A percentile compares a stretch with the other conserved stretches of the same genome.
Conservation (phyloP, 1,140 invertebrate genomes). For the Drosophila pallidifrons region DNA sequence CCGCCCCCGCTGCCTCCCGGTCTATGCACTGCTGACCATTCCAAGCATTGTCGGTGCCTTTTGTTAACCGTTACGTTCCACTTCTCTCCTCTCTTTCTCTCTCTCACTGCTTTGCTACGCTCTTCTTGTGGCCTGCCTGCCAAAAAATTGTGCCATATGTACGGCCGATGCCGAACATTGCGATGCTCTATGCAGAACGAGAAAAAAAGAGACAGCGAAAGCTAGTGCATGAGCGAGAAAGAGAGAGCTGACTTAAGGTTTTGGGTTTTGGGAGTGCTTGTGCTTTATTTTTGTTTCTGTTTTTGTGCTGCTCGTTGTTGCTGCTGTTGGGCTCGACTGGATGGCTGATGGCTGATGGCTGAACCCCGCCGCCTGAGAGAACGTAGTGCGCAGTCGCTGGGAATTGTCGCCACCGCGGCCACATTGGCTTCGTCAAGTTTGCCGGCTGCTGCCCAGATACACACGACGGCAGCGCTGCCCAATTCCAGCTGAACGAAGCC, state of each 20-base stretch:
- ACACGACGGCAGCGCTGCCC: slow-evolving; percentile 51
- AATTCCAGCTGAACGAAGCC: slow-evolving; percentile 81
- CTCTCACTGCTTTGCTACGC: not conserved
- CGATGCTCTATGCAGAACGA: slow-evolving; percentile 51
- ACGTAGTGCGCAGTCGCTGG: slow-evolving; percentile 60
- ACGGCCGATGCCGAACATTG: slow-evolving; percentile 68
- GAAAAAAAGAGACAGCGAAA: not conserved
- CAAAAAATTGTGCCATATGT: slow-evolving; percentile 82
- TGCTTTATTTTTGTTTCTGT: not conserved
- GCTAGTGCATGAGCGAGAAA: not conserved
- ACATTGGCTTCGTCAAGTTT: slow-evolving; percentile 80
- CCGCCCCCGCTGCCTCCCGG: not conserved
- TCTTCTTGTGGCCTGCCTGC: slow-evolving; percentile 29
- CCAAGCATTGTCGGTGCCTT: slow-evolving; percentile 66
- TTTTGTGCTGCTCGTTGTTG: no score
- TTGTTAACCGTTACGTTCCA: slow-evolving; percentile 50
- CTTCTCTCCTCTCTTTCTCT: not conserved
- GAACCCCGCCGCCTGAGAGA: not conserved
- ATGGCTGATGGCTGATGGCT: slow-evolving; percentile 26
- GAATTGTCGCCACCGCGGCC: slow-evolving; percentile 43
- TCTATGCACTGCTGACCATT: slow-evolving; percentile 11
- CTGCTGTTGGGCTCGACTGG: slow-evolving; percentile 14
- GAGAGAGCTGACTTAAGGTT: not conserved
- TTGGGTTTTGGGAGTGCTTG: not conserved
- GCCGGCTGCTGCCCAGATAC: slow-evolving; percentile 48